These are phyloP conservation scores for Agonopterix subpropinquella DNA, from an alignment of 2,888 invertebrate species.

Conservation along the genomic window DNA sequence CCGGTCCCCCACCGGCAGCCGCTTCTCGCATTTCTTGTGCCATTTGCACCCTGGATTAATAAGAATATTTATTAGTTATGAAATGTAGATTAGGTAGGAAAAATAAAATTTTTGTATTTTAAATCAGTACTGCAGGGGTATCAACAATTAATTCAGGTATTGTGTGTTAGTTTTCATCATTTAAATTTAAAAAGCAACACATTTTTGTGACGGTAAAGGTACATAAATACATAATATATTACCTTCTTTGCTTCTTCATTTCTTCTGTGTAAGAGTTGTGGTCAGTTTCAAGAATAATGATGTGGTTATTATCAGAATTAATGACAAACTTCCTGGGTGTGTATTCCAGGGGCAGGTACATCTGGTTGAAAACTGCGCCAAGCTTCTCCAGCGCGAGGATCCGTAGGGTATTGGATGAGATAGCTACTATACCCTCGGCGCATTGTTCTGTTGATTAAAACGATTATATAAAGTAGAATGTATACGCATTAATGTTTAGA, in stretches of 20 bases:
- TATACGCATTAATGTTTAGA: no score
- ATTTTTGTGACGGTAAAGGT: not conserved
- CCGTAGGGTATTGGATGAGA: constrained; percentile 96
- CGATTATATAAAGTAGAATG: constrained; percentile 2
- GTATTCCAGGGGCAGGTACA: constrained; percentile 93
- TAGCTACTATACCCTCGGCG: constrained; percentile 99
- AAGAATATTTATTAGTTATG: not conserved
- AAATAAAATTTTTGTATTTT: not conserved
- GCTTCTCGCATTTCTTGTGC: constrained; percentile 99
- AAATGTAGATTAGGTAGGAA: not conserved
- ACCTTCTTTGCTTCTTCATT: constrained; percentile 91
- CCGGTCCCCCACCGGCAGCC: constrained; percentile 86
- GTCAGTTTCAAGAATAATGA: constrained; percentile 96
- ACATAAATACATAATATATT: constrained; percentile 6
- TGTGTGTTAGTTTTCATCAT: constrained; percentile 38
- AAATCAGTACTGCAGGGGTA: constrained; percentile 65
- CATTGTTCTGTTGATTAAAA: constrained; percentile 85
- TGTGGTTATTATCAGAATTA: constrained; percentile 91
- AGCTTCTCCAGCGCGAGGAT: constrained; percentile 98
- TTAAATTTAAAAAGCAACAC: not conserved
- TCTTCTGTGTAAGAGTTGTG: constrained; percentile 99
- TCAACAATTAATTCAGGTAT: constrained; percentile 52
- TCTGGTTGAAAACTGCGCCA: constrained; percentile 98
- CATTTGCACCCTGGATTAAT: constrained; percentile 87
- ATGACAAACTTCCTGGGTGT: constrained; percentile 97